A percentile compares a stretch with the other conserved stretches of the same genome.
phyloP scores from a whole-genome alignment of 2,888 invertebrate species.

The Cataglyphis cursor region DNA sequence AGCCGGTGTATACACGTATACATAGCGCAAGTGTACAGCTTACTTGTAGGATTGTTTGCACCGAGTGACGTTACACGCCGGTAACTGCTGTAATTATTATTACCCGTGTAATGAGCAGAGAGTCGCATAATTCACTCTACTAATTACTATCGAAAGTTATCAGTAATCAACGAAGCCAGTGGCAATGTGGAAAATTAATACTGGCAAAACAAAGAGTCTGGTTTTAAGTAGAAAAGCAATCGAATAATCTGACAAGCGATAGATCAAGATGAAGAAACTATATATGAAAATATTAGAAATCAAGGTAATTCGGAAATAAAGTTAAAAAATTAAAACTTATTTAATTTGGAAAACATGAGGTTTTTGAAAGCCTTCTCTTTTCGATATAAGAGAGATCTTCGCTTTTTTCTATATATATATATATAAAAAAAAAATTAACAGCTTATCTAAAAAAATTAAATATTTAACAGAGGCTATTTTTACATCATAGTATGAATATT shows the following conservation, averaged over 20 bases:
- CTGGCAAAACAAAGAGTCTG: neutral
- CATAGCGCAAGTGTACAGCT: slow-evolving; percentile 24
- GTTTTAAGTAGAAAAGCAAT: neutral
- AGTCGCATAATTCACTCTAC: slow-evolving; percentile 22
- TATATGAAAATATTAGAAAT: neutral
- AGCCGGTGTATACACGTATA: slow-evolving; percentile 26
- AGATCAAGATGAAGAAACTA: neutral
- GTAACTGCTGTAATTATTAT: slow-evolving; percentile 54
- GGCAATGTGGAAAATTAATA: neutral
- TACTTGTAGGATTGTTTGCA: slow-evolving; percentile 51
- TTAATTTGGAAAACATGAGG: neutral
- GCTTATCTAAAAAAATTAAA: neutral
- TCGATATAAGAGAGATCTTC: neutral
- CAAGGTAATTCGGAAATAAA: neutral
- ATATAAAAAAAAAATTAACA: too few relatives aligned
- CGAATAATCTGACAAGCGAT: neutral
- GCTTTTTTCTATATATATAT: neutral
- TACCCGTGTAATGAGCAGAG: slow-evolving; percentile 25
- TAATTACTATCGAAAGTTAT: slow-evolving; percentile 27
- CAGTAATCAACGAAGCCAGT: neutral
- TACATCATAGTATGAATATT: neutral
- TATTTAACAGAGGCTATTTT: neutral
- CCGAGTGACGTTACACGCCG: slow-evolving; percentile 43
- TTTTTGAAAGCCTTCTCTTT: neutral
- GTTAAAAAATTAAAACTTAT: neutral